These are phyloP conservation scores for Mustelus asterias DNA, from an alignment of 2,113 vertebrate genomes.

Conservation along the genomic window DNA sequence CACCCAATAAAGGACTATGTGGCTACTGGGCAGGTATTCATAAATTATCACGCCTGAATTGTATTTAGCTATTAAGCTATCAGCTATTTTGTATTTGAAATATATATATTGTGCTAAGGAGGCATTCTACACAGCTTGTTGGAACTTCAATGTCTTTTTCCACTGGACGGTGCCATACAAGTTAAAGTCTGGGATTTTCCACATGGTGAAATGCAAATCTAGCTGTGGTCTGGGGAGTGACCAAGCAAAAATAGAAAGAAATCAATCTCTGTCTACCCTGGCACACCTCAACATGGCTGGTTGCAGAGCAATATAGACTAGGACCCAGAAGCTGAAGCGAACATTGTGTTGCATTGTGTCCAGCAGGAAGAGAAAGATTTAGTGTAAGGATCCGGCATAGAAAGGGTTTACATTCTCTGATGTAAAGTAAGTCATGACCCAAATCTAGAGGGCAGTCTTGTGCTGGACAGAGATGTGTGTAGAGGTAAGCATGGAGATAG, in stretches of 20 bases:
- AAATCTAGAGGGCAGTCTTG: no score
- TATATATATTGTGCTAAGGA: background rate
- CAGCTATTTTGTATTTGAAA: background rate
- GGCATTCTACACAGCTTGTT: background rate
- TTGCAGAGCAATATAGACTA: background rate
- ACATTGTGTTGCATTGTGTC: background rate
- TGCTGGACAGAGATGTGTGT: no score
- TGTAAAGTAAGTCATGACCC: no score
- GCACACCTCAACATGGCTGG: background rate
- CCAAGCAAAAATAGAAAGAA: background rate
- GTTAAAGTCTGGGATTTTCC: background rate
- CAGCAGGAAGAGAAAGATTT: no score
- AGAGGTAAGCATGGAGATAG: no score
- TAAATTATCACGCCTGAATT: background rate
- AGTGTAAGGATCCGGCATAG: no score
- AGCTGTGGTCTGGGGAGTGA: background rate
- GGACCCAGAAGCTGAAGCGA: background rate
- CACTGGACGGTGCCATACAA: background rate
- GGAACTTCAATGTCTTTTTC: background rate
- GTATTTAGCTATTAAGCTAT: background rate
- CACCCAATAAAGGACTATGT: constrained; percentile 88
- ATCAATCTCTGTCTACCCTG: background rate
- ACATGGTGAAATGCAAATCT: background rate
- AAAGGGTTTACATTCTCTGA: no score
- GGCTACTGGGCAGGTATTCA: constrained; percentile 80